phyloP scores from a whole-genome alignment of 2,113 vertebrate genomes.

The Oreotrochilus melanogaster region DNA sequence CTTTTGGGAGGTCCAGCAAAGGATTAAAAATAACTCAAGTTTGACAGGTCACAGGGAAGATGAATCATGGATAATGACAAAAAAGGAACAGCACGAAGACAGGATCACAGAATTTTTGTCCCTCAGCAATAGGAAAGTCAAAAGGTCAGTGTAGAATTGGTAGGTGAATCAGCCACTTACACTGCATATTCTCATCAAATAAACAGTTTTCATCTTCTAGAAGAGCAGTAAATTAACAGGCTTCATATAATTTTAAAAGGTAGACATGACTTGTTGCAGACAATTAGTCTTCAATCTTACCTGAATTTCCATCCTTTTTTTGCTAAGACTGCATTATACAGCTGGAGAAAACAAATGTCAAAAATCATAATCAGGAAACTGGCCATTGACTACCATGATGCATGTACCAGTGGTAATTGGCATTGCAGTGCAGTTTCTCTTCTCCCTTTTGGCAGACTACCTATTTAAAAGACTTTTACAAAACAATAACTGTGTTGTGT shows the following conservation, averaged over 20 bases:
- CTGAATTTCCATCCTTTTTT: background rate
- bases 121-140: background rate
- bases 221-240: background rate
- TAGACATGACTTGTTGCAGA: background rate
- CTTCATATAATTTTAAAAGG: background rate
- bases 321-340: background rate
- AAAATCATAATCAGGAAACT: background rate
- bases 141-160: background rate
- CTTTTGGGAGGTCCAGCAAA: slow-evolving; percentile 21
- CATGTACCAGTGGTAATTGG: background rate
- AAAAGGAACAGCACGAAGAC: slow-evolving; percentile 29
- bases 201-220: background rate
- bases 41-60: slow-evolving; percentile 42
- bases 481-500: background rate
- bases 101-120: slow-evolving; percentile 33
- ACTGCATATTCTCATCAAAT: background rate
- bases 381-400: background rate
- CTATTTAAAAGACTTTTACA: background rate
- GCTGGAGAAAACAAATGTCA: background rate
- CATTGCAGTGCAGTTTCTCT: background rate
- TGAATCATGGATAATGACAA: slow-evolving; percentile 57
- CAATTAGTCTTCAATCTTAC: background rate
- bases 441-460: background rate
- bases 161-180: background rate
- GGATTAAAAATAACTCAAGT: slow-evolving; percentile 59